Base-by-base conservation (phyloP, 2,888 invertebrate species). In the Xestia c-nigrum region DNA sequence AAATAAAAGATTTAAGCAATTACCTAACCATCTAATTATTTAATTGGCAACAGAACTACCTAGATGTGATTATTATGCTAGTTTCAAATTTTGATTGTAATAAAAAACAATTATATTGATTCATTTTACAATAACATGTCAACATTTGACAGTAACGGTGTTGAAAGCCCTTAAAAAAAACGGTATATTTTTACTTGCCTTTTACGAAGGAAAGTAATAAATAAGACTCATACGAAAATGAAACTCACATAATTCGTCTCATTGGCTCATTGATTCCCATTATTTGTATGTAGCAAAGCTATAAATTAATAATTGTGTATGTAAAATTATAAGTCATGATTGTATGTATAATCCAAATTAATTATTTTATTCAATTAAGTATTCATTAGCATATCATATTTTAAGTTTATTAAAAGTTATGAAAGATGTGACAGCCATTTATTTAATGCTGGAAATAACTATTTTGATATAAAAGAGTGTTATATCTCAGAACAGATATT, bases 371-470 rank as follows among this genome's bases (percentile, higher is more conserved):
- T 40, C 65, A 80, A 80, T 80, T 66, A 31, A 31, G 31, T 31
- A 78, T 66, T 71, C 47, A 69, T 50, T 63, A 63, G 14, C 80
- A 76, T 84, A 76, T 78, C 75, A 78, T 76, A 79, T n/a, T 66
- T 66, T 65, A 74, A 55, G 67, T 72, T 68, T 14, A 46, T 16
- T 61, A 52, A 61, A 66, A 46, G 14, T 5, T 21, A 21, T 40
- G 12, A 24, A 38, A 43, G 68, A 24, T 10, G 21, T 7, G 10
- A 55, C 43, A 19, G 55, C 46, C 24, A 24, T 64, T 31, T 57
- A 65, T 72, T 72, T 24, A 57, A 40, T 0, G n/a, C 47, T 65
- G 72, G 72, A 71, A 65, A 55, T n/a, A 4, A 38, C 0, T 63
- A n/a, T 64, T 64, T 43, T 77, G 31, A 21, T 57, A 47, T 9